These are phyloP conservation scores for Sorex maritimensis DNA, from an alignment of 2,797 vertebrate species.

Conservation along the genomic window DNA sequence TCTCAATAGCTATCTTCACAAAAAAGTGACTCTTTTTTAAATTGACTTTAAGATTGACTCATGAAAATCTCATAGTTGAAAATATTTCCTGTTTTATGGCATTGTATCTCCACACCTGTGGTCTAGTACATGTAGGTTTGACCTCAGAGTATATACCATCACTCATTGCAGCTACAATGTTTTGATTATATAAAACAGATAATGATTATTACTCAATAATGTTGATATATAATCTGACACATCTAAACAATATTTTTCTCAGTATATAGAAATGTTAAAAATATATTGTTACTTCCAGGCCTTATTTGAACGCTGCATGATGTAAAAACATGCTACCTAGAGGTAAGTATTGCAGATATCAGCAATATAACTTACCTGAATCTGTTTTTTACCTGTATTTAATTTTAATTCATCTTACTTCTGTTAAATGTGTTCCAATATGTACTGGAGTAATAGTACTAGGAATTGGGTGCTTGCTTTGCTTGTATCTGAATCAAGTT, in stretches of 20 bases:
- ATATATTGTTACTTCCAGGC: no score
- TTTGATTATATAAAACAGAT: neutral
- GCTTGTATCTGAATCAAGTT: no score
- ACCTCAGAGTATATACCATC: neutral
- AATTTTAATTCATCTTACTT: no score
- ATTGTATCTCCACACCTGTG: neutral
- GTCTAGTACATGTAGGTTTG: neutral
- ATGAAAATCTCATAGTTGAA: neutral
- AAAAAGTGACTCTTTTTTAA: no score
- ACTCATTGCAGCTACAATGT: neutral
- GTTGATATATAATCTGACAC: neutral
- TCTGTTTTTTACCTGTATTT: neutral
- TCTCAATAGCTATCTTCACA: neutral
- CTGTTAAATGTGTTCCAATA: no score
- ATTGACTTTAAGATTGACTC: no score
- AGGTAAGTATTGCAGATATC: neutral
- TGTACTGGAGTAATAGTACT: no score
- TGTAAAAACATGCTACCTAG: neutral
- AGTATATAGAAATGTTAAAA: conserved; percentile 8
- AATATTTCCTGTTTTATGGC: neutral
- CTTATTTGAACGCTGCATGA: neutral
- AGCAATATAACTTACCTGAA: neutral
- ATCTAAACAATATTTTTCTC: neutral
- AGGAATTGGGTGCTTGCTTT: no score
- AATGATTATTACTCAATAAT: neutral